Conservation (phyloP, 2,797 vertebrate species). For the Gambelia wislizenii region DNA sequence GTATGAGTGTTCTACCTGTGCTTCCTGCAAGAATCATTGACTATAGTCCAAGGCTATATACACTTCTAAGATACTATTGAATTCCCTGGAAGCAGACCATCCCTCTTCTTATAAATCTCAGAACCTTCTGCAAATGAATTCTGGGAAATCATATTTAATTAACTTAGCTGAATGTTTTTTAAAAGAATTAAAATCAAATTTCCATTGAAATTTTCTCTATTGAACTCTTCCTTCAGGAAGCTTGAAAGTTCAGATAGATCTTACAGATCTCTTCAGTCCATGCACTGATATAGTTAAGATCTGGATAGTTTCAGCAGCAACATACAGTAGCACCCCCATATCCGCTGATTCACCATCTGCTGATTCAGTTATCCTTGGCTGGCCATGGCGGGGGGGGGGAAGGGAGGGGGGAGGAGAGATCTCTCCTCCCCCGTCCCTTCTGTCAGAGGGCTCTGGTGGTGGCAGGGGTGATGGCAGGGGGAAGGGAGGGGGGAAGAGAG, state of each 20-base stretch:
- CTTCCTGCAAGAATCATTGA: neutral
- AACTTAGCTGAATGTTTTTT: neutral
- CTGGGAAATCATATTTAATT: neutral
- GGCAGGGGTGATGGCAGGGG: too few relatives aligned
- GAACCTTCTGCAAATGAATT: neutral
- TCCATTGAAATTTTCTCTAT: neutral
- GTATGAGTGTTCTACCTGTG: too few relatives aligned
- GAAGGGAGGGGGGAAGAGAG: too few relatives aligned
- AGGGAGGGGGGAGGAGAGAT: too few relatives aligned
- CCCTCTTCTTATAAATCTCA: neutral
- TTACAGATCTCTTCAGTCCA: neutral
- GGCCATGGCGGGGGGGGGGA: too few relatives aligned
- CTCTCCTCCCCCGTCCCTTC: too few relatives aligned
- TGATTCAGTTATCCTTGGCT: too few relatives aligned
- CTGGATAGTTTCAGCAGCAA: neutral
- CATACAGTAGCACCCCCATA: too few relatives aligned
- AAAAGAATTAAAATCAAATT: too few relatives aligned
- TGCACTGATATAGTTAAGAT: neutral
- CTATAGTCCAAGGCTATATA: neutral
- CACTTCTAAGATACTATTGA: neutral
- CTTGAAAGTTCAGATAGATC: neutral
- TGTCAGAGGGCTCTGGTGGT: too few relatives aligned
- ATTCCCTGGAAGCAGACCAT: neutral
- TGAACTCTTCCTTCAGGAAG: neutral
- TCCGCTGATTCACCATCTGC: too few relatives aligned